Base-by-base conservation (phyloP, 2,888 invertebrate species). In the Myopa tessellatipennis region DNA sequence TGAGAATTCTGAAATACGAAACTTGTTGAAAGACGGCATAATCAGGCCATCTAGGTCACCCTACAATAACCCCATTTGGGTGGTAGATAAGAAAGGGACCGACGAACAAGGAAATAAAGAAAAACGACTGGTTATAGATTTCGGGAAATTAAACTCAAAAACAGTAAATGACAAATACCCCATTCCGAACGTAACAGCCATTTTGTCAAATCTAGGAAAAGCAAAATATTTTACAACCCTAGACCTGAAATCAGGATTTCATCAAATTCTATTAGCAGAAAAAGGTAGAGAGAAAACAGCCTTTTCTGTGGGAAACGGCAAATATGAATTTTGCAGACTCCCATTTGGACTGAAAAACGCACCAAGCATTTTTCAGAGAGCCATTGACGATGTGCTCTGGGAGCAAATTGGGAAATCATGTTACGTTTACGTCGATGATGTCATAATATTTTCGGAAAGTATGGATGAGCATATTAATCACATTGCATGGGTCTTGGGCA, bases 81-180 rank as follows among this genome's bases (percentile, higher is more conserved):
- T 78, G 4, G 78, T 78, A 12, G 50, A 76, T 26, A 76, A 60
- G 14, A 69, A 69, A 34, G 52, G 65, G 1, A 74, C 18, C 10
- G 69, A 76, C 16, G 69, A 76, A 26, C 26, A 68, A 2, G 58
- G 60, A 4, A 76, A 69, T 68, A 58, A n/a, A 10, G 69, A 76
- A n/a, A 68, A 76, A 76, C 69, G 69, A 18, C 36, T 74, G 12
- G 72, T 75, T 7, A 60, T 71, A 34, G 75, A 72, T 63, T 78
- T 65, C 14, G 4, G 79, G 65, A 78, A 79, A 26, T 16, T 80
- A 2, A 80, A 80, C 16, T 18, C 0, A 4, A 79, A 79, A 45
- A 81, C 80, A 3, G 60, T 80, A 3, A 84, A 83, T 16, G 80
- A 80, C 18, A 79, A 77, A 40, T 82, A 81, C 4, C 80, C 80